These are phyloP conservation scores for Dryomyza anilis DNA, from an alignment of 2,888 invertebrate species.

Conservation along the genomic window DNA sequence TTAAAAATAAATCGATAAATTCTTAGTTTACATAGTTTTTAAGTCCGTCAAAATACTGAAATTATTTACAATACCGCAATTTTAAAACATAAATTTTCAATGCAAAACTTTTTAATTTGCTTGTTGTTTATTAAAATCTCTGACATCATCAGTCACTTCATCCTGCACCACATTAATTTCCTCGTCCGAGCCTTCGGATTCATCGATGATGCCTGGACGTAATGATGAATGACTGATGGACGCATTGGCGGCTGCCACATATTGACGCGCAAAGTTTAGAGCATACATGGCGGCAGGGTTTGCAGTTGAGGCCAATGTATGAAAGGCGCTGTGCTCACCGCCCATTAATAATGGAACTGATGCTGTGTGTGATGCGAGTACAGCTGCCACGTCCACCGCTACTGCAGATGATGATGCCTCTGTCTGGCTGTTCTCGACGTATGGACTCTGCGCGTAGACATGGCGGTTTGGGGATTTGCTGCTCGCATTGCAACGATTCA, in stretches of 20 bases:
- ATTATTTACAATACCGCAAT: too few species aligned
- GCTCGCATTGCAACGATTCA: too few species aligned
- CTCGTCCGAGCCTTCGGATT: constrained; percentile 61
- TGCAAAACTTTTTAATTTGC: too few species aligned
- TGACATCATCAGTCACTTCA: constrained; percentile 61
- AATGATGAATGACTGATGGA: neutral
- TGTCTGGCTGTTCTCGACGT: neutral
- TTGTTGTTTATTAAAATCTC: constrained; percentile 3
- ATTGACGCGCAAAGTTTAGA: constrained; percentile 55
- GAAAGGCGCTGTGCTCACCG: constrained; percentile 89
- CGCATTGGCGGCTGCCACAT: constrained; percentile 38
- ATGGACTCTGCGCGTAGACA: constrained; percentile 36
- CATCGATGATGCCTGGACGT: neutral
- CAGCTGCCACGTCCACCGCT: constrained; percentile 53
- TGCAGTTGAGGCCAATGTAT: constrained; percentile 40
- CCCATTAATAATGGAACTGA: constrained; percentile 73
- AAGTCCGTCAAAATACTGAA: too few species aligned
- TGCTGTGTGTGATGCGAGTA: constrained; percentile 60
- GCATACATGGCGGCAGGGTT: constrained; percentile 67
- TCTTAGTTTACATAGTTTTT: too few species aligned
- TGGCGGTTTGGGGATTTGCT: neutral
- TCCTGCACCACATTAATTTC: constrained; percentile 81
- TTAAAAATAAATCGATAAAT: too few species aligned
- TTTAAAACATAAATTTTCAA: too few species aligned
- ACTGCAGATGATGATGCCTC: neutral